These are phyloP conservation scores for Ligdia adustata DNA, from an alignment of 2,888 invertebrate species.

Conservation along the genomic window DNA sequence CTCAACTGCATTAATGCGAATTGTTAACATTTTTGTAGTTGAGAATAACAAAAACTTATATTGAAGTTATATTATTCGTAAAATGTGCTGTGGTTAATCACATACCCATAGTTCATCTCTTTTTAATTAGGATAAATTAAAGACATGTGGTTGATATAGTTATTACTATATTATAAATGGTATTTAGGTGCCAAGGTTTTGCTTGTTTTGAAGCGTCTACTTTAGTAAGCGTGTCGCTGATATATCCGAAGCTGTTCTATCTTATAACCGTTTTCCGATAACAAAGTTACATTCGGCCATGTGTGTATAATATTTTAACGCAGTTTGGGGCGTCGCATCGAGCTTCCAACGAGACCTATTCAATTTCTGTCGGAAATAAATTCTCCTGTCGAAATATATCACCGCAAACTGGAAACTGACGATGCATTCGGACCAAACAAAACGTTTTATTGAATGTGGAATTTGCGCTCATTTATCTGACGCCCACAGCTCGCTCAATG, in stretches of 20 bases:
- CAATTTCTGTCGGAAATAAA: constrained; percentile 58
- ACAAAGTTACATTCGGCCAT: constrained; percentile 25
- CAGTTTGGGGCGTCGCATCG: constrained; percentile 17
- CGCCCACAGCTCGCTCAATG: constrained; percentile 13
- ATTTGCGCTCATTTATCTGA: constrained; percentile 41
- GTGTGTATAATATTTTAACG: constrained; percentile 29
- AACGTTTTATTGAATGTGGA: constrained; percentile 30
- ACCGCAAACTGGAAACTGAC: constrained; percentile 43
- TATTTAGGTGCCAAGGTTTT: too few species aligned
- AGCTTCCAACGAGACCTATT: constrained; percentile 38
- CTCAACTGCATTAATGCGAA: too few species aligned
- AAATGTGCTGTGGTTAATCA: too few species aligned
- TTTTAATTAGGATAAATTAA: too few species aligned
- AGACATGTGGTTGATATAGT: too few species aligned
- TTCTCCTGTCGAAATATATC: constrained; percentile 54
- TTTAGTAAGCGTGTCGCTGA: too few species aligned
- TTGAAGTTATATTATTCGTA: too few species aligned
- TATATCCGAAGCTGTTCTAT: not conserved
- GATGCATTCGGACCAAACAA: constrained; percentile 40
- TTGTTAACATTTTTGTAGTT: not conserved
- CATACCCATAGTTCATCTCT: too few species aligned
- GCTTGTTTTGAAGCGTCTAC: too few species aligned
- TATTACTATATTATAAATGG: too few species aligned
- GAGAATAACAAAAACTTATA: not conserved
- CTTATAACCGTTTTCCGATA: constrained; percentile 17